Percentiles rank a stretch among this genome's conserved stretches.
These are phyloP conservation scores for Alcedo quadribrachys DNA, from an alignment of 2,797 vertebrate species.

Conservation along the genomic window DNA sequence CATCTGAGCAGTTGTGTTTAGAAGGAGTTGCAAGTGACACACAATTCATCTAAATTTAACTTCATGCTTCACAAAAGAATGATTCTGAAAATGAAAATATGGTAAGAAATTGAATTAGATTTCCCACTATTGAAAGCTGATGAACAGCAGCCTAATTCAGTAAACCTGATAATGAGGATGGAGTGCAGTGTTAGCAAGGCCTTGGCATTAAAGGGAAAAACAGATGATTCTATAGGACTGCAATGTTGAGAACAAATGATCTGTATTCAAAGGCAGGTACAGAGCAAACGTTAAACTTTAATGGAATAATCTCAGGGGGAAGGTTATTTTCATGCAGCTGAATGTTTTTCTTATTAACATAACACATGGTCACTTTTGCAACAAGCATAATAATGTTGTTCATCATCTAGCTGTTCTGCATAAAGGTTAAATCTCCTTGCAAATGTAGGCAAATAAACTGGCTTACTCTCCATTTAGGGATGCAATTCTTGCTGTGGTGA, in stretches of 20 bases:
- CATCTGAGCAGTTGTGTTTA: neutral
- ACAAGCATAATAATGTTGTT: constrained; percentile 29
- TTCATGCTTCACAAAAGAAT: constrained; percentile 10
- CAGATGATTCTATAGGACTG: neutral
- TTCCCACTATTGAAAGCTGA: constrained; percentile 24
- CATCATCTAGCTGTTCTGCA: neutral
- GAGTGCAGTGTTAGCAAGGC: neutral
- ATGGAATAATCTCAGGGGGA: constrained; percentile 19
- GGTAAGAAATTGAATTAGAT: constrained; percentile 11
- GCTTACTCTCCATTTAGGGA: neutral
- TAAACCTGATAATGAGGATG: constrained; percentile 14
- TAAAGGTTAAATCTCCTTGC: constrained; percentile 32
- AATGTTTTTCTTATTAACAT: constrained; percentile 34
- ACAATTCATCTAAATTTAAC: constrained; percentile 4
- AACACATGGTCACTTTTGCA: constrained; percentile 31
- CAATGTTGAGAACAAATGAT: neutral
- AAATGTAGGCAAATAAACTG: neutral
- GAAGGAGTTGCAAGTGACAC: neutral
- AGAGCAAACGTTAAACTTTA: constrained; percentile 49
- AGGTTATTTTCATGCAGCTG: constrained; percentile 10
- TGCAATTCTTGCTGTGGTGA: neutral
- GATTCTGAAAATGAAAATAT: constrained; percentile 1
- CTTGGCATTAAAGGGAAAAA: constrained; percentile 4
- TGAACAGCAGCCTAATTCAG: neutral
- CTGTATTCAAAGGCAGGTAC: constrained; percentile 9